A percentile compares a stretch with the other conserved stretches of the same genome.
These are phyloP conservation scores for Chelon labrosus DNA, from an alignment of 2,797 vertebrate genomes.

Conservation along the genomic window DNA sequence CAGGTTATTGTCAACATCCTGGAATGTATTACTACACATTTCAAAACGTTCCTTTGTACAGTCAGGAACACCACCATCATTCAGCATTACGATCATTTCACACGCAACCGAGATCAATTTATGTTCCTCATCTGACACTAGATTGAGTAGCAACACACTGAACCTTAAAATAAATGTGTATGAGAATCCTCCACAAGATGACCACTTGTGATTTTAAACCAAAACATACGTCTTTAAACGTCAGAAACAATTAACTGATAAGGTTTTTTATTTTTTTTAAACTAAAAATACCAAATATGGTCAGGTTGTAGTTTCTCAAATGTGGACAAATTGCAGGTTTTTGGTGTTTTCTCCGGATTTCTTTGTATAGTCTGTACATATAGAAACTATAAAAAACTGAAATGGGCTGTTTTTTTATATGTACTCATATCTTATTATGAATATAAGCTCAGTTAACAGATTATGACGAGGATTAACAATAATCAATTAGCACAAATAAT, in stretches of 20 bases:
- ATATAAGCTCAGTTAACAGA: too few species aligned
- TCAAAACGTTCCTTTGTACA: constrained; percentile 44
- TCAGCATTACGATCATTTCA: constrained; percentile 14
- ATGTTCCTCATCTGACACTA: not conserved
- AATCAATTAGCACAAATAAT: not conserved
- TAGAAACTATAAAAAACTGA: too few species aligned
- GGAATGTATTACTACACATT: constrained; percentile 55
- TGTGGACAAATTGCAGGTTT: not conserved
- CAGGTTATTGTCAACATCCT: constrained; percentile 56
- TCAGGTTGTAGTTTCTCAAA: too few species aligned
- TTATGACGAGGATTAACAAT: not conserved
- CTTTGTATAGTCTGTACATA: too few species aligned
- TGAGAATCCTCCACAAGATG: not conserved
- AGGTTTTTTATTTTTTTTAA: too few species aligned
- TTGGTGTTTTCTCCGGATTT: not conserved
- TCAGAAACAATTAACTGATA: not conserved
- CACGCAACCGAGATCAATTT: not conserved
- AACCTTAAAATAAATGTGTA: not conserved
- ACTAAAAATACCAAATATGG: too few species aligned
- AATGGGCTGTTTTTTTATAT: too few species aligned
- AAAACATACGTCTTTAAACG: not conserved
- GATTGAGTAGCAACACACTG: not conserved
- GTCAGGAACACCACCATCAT: constrained; percentile 23
- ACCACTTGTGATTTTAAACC: not conserved
- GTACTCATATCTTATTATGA: too few species aligned